A percentile compares a stretch with the other conserved stretches of the same genome.
phyloP scores from a whole-genome alignment of 2,888 invertebrate species.

The Teleiodes luculella region DNA sequence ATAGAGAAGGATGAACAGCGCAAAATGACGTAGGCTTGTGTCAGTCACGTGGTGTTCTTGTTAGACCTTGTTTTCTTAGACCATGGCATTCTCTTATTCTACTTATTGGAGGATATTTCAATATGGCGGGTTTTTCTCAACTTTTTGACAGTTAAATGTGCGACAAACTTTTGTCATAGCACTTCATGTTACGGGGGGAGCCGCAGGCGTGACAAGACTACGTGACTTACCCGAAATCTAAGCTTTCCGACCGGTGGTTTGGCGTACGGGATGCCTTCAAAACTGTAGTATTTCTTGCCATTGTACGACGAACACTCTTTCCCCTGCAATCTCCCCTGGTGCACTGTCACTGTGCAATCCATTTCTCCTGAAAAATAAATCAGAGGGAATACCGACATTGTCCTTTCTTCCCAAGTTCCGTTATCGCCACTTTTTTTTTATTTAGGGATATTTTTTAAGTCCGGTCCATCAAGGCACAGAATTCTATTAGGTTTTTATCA shows the following conservation, averaged over 20 bases:
- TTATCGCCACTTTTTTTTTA: neutral
- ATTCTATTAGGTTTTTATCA: too few relatives aligned
- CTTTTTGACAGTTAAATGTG: too few relatives aligned
- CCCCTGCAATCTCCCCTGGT: constrained; percentile 50
- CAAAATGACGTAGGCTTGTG: too few relatives aligned
- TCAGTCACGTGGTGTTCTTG: too few relatives aligned
- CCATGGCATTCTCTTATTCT: too few relatives aligned
- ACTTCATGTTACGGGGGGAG: too few relatives aligned
- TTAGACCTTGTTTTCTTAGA: too few relatives aligned
- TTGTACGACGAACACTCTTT: constrained; percentile 42
- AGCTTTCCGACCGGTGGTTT: constrained; percentile 59
- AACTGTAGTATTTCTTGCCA: constrained; percentile 59
- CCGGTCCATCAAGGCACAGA: too few relatives aligned
- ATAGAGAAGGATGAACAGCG: too few relatives aligned
- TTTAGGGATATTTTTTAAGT: too few relatives aligned
- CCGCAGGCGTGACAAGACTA: neutral
- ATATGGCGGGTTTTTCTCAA: neutral
- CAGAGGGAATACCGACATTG: neutral
- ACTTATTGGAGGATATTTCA: too few relatives aligned
- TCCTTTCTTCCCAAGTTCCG: neutral
- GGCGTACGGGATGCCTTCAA: constrained; percentile 68
- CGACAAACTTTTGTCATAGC: neutral
- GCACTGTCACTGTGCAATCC: constrained; percentile 38
- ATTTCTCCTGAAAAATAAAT: constrained; percentile 32
- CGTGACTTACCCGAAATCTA: constrained; percentile 52